These are phyloP conservation scores for Phenacoccus solenopsis DNA, from an alignment of 1,140 invertebrate genomes.

Conservation along the genomic window DNA sequence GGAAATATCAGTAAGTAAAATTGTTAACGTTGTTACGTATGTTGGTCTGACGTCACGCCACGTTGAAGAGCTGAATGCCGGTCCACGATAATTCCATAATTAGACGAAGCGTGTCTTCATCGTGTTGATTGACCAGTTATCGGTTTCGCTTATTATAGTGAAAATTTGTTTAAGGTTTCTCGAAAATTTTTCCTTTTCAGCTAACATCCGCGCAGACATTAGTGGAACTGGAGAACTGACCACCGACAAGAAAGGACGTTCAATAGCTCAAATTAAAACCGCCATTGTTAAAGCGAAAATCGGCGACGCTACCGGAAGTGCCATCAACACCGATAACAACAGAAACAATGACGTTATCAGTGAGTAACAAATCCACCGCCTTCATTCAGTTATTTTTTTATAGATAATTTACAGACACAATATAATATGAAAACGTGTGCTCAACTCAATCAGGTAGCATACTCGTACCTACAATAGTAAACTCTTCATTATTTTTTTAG, in stretches of 20 bases:
- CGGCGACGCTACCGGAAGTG: slow-evolving; percentile 35
- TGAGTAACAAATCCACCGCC: slow-evolving; percentile 20
- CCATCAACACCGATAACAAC: slow-evolving; percentile 23
- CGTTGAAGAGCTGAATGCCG: too few species aligned
- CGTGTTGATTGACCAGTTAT: background rate
- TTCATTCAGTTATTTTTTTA: background rate
- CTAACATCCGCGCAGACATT: slow-evolving; percentile 39
- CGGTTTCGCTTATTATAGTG: background rate
- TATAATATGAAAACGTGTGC: background rate
- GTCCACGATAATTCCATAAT: too few species aligned
- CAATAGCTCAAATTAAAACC: slow-evolving; percentile 45
- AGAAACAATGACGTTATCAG: slow-evolving; percentile 24
- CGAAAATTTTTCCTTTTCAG: slow-evolving; percentile 33
- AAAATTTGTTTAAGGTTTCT: background rate
- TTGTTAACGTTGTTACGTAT: background rate
- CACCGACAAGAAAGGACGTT: slow-evolving; percentile 42
- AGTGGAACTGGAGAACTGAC: slow-evolving; percentile 41
- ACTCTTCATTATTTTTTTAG: slow-evolving; percentile 34
- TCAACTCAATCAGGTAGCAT: background rate
- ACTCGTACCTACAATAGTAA: background rate
- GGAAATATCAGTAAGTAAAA: slow-evolving; percentile 55
- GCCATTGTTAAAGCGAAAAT: slow-evolving; percentile 46
- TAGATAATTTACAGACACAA: background rate
- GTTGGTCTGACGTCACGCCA: background rate
- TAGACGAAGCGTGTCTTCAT: background rate